phyloP scores from a whole-genome alignment of 2,888 invertebrate genomes.

The Lucinisca nassula region DNA sequence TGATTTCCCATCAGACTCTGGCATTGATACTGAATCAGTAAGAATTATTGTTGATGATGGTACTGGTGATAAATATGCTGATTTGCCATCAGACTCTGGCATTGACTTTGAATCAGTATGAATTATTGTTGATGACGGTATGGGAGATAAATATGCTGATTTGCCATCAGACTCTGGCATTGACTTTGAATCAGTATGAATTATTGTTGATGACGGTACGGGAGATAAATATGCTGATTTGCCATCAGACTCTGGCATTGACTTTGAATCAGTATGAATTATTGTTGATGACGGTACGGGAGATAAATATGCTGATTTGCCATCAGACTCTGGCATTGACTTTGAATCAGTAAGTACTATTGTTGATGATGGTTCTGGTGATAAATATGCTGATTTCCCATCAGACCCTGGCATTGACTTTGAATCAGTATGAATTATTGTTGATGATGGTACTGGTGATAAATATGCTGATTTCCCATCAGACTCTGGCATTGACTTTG shows the following conservation, averaged over 20 bases:
- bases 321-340: constrained; percentile 91
- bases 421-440: constrained; percentile 86
- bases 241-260: constrained; percentile 92
- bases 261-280: constrained; percentile 84
- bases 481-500: constrained; percentile 90
- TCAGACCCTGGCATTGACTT: constrained; percentile 91
- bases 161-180: constrained; percentile 93
- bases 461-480: constrained; percentile 93
- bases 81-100: constrained; percentile 93
- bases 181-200: constrained; percentile 76
- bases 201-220: constrained; percentile 91
- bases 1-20: constrained; percentile 94
- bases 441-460: constrained; percentile 92
- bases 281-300: constrained; percentile 91
- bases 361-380: constrained; percentile 91
- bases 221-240: constrained; percentile 93
- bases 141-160: constrained; percentile 92
- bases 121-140: constrained; percentile 90
- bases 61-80: constrained; percentile 92
- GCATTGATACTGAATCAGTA: constrained; percentile 84
- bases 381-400: constrained; percentile 93
- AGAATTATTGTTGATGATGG: constrained; percentile 91
- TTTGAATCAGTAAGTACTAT: constrained; percentile 81
- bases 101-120: constrained; percentile 80
- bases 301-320: constrained; percentile 93